Conservation (phyloP, 2,888 invertebrate species). For the Leptopilina syphax region DNA sequence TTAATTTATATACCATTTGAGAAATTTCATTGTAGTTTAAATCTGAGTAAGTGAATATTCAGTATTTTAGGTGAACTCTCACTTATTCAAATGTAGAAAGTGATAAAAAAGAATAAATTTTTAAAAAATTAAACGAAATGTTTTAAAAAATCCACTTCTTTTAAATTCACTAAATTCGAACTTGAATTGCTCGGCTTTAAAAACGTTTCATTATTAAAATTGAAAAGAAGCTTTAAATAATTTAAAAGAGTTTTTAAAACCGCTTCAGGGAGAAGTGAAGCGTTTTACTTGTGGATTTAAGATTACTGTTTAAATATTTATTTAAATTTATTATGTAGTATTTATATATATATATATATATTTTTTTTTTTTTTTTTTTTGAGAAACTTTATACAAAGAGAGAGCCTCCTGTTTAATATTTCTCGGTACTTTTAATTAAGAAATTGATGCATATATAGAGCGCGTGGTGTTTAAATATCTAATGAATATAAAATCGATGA, state of each 20-base stretch:
- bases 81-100: no score
- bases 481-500: conserved; percentile 9
- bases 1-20: no score
- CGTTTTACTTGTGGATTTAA: background rate
- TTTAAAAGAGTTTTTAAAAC: background rate
- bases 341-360: background rate
- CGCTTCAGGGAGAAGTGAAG: background rate
- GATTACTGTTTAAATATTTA: background rate
- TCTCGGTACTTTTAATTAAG: background rate
- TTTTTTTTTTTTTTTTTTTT: background rate
- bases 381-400: no score
- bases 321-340: background rate
- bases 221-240: background rate
- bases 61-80: no score
- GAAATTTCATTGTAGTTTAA: no score
- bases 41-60: no score
- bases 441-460: conserved; percentile 23
- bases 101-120: no score
- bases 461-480: background rate
- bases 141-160: background rate
- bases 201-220: background rate
- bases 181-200: background rate
- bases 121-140: no score
- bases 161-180: background rate
- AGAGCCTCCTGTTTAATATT: no score